phyloP scores from a whole-genome alignment of 2,113 vertebrate genomes.

The Nymphicus hollandicus region DNA sequence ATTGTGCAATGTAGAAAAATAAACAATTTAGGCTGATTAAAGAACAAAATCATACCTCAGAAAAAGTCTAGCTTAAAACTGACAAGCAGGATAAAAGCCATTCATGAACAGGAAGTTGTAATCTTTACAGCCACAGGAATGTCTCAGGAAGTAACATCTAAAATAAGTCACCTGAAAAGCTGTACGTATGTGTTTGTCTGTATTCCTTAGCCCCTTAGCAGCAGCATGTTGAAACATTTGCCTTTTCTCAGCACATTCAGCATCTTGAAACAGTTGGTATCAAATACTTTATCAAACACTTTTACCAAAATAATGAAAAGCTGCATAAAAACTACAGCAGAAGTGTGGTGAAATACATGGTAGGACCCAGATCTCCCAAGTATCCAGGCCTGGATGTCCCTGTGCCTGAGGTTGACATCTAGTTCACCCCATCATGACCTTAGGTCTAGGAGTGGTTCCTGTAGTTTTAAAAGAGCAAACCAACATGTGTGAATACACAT shows the following conservation, averaged over 20 bases:
- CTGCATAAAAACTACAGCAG: background rate
- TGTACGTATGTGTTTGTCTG: background rate
- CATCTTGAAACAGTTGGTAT: background rate
- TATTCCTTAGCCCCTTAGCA: background rate
- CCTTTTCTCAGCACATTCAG: background rate
- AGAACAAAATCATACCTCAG: background rate
- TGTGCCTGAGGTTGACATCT: background rate
- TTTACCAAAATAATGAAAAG: background rate
- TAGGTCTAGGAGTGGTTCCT: background rate
- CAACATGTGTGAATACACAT: background rate
- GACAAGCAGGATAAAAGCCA: background rate
- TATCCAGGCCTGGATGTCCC: background rate
- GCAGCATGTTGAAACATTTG: background rate
- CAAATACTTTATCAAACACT: background rate
- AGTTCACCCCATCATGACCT: background rate
- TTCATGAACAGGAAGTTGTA: background rate
- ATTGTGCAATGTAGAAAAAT: background rate
- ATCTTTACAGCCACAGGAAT: background rate
- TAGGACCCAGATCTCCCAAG: accelerated
- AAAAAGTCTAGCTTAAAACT: background rate
- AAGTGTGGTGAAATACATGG: background rate
- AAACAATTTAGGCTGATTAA: background rate
- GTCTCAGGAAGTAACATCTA: background rate
- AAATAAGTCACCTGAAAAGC: background rate
- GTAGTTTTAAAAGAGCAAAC: background rate